These are phyloP conservation scores for Eilema sororculum DNA, from an alignment of 2,888 invertebrate species.

Conservation along the genomic window DNA sequence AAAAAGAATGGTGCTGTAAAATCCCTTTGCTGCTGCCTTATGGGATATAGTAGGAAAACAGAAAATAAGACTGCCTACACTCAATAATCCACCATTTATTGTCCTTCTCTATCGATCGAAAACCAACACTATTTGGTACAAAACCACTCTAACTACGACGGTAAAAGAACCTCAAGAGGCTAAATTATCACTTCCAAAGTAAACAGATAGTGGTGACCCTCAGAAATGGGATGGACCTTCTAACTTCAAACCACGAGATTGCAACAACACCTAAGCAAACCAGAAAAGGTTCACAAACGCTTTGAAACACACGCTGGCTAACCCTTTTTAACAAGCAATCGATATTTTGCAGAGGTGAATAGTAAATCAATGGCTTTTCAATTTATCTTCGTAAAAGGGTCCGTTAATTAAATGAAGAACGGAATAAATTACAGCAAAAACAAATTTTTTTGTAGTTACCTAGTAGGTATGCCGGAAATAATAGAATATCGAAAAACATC, in stretches of 20 bases:
- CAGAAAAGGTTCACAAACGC: background rate
- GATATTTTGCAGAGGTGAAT: constrained; percentile 8
- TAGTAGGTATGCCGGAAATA: no score
- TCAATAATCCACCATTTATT: no score
- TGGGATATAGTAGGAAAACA: background rate
- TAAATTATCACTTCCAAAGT: background rate
- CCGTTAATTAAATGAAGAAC: background rate
- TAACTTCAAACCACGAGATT: background rate
- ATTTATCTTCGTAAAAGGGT: background rate
- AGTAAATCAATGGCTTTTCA: background rate
- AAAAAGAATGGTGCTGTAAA: background rate
- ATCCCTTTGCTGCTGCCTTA: background rate
- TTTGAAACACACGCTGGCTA: background rate
- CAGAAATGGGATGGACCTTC: background rate
- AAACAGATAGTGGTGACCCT: background rate
- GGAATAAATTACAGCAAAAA: no score
- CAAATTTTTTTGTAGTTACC: no score
- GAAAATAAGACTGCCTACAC: background rate
- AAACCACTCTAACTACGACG: background rate
- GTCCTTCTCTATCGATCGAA: background rate
- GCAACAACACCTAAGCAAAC: constrained; percentile 2
- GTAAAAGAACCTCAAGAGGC: background rate
- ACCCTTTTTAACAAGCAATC: background rate
- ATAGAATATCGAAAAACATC: no score
- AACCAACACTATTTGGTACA: background rate